Base-by-base conservation (phyloP, 2,888 invertebrate species). In the Sthenelais limicola region DNA sequence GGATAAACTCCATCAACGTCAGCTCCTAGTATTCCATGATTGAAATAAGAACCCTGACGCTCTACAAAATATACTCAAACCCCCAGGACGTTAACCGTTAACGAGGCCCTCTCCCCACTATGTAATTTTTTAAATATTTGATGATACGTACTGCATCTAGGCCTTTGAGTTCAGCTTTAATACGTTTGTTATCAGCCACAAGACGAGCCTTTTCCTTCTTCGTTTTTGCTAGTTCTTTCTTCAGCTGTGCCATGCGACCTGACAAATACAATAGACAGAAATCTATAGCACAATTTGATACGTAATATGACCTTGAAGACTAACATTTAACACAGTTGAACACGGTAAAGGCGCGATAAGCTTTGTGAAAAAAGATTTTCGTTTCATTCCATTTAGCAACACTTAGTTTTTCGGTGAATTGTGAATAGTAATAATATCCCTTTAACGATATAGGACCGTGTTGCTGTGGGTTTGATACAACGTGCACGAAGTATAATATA, bases 161-260 rank as follows among this genome's bases (percentile, higher is more conserved):
- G 21, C 83, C 82, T 68, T 78, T 79, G 48, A 84, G 68, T 70
- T 83, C 84, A 26, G 72, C 68, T 62, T 78, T 81, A 3, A 82
- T 74, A 70, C 77, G 79, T n/a, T 74, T 77, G 62, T 82, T 81
- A 52, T 83, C 81, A 69, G 78, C 80, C 68, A 71, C 75, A 35
- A 80, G 68, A 67, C 80, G 80, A 47, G 76, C 78, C 72, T 80
- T 79, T 70, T 82, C 82, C 72, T 74, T 79, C 38, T 74, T 76
- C 0, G 80, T 52, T 47, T 79, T 78, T 48, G 72, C 66, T n/a
- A 79, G 56, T 4, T 71, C 72, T 47, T 77, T 76, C 15, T 71
- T 62, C 12, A 43, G 21, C 30, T 35, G 35, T 5, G n/a, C 26
- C 18, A 68, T 49, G 33, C 48, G 51, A 49, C 18, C 67, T 58